phyloP scores from a whole-genome alignment of 2,888 invertebrate genomes.

The Aphrophora alni region DNA sequence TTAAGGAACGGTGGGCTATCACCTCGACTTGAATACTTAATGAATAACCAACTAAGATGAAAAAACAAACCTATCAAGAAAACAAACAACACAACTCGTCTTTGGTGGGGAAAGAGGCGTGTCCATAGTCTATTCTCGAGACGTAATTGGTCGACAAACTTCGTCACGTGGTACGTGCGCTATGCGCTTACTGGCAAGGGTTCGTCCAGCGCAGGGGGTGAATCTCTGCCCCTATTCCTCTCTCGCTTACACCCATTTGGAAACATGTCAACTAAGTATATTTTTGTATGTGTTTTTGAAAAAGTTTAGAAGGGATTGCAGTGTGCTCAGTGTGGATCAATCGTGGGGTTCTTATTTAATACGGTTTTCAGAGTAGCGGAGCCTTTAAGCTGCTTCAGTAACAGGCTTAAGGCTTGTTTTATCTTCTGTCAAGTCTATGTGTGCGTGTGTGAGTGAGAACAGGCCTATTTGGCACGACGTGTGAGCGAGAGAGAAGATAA shows the following conservation, averaged over 20 bases:
- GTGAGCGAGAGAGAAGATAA: conserved; percentile 9
- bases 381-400: conserved; percentile 45
- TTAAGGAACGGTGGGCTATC: not conserved
- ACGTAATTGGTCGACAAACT: conserved; percentile 23
- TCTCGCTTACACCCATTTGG: conserved; percentile 44
- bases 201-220: not conserved
- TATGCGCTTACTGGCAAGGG: conserved; percentile 34
- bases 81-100: not conserved
- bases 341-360: conserved; percentile 45
- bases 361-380: conserved; percentile 41
- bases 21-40: conserved; percentile 19
- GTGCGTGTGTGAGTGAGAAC: conserved; percentile 33
- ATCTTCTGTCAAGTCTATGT: conserved; percentile 35
- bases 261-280: conserved; percentile 49
- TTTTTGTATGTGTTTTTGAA: conserved; percentile 51
- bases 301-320: conserved; percentile 47
- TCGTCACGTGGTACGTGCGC: conserved; percentile 26
- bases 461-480: conserved; percentile 25
- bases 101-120: conserved; percentile 35
- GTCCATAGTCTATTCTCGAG: not conserved
- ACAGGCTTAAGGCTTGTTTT: conserved; percentile 47
- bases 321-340: conserved; percentile 44
- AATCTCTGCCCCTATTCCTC: conserved; percentile 37
- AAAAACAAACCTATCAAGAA: conserved; percentile 23
- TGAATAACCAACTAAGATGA: conserved; percentile 17